These are phyloP conservation scores for Tribolium madens DNA, from an alignment of 1,140 invertebrate species.

Conservation along the genomic window DNA sequence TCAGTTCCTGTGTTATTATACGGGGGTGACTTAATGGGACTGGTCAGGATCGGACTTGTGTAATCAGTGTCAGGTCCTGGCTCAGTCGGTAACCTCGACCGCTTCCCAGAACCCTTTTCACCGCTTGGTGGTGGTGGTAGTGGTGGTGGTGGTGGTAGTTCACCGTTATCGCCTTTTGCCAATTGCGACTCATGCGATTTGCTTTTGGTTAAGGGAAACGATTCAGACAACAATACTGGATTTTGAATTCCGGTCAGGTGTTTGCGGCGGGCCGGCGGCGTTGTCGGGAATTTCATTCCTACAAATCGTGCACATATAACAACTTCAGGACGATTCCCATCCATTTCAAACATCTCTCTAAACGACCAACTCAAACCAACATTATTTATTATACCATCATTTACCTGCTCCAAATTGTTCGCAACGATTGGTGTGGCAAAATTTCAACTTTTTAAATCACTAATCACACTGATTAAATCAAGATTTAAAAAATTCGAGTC, in stretches of 20 bases:
- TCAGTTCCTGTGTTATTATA: slow-evolving; percentile 68
- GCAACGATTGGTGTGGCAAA: too few species aligned
- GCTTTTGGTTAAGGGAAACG: slow-evolving; percentile 83
- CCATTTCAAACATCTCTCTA: background rate
- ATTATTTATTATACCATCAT: too few species aligned
- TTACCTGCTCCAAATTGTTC: too few species aligned
- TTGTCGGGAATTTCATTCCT: slow-evolving; percentile 78
- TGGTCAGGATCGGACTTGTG: slow-evolving; percentile 70
- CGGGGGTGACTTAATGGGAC: slow-evolving; percentile 78
- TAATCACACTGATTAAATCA: too few species aligned
- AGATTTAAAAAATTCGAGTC: too few species aligned
- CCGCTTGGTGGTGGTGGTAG: too few species aligned
- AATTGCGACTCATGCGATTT: slow-evolving; percentile 93
- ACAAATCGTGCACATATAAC: slow-evolving; percentile 38
- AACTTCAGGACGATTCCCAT: background rate
- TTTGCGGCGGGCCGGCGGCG: slow-evolving; percentile 82
- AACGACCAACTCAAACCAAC: background rate
- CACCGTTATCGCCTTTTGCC: slow-evolving; percentile 70
- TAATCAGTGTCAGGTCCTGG: slow-evolving; percentile 71
- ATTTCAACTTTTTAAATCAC: too few species aligned
- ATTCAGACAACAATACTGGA: slow-evolving; percentile 64
- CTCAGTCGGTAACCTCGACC: slow-evolving; percentile 78
- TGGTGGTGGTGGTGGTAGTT: too few species aligned
- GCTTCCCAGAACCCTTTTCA: slow-evolving; percentile 60
- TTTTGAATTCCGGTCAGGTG: slow-evolving; percentile 71